Evolutionary conservation across 2,888 invertebrate genomes (phyloP).

Genomic region (Galerucella calmariensis): DNA sequence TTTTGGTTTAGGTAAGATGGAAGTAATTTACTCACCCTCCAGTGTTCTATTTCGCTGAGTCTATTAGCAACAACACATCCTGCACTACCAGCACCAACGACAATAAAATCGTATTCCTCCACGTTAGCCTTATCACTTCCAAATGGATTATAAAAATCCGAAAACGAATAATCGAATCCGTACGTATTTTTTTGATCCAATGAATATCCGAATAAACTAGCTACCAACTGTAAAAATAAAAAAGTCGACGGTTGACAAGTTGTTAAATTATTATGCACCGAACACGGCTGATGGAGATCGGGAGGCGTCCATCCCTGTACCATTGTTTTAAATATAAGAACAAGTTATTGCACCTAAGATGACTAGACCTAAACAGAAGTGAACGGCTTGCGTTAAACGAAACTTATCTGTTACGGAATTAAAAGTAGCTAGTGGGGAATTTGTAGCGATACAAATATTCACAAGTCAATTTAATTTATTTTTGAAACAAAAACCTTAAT

Average conservation of each 20-base stretch:
- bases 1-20: neutral
- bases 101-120: slow-evolving; percentile 68
- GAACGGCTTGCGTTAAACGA: slow-evolving; percentile 11
- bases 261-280: slow-evolving; percentile 68
- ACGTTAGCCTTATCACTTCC: slow-evolving; percentile 26
- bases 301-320: slow-evolving; percentile 68
- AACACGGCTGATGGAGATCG: slow-evolving; percentile 69
- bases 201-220: slow-evolving; percentile 70
- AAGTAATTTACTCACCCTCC: slow-evolving; percentile 66
- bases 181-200: slow-evolving; percentile 37
- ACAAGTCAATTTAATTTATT: neutral
- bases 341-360: slow-evolving; percentile 7
- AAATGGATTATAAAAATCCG: slow-evolving; percentile 36
- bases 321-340: slow-evolving; percentile 8
- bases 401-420: slow-evolving; percentile 10
- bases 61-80: slow-evolving; percentile 76
- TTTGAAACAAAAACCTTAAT: neutral
- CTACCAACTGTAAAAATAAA: slow-evolving; percentile 70
- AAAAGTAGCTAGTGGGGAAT: slow-evolving; percentile 15
- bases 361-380: slow-evolving; percentile 22
- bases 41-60: slow-evolving; percentile 71
- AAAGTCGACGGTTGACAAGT: slow-evolving; percentile 71
- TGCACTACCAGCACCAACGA: slow-evolving; percentile 76
- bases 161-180: slow-evolving; percentile 31
- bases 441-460: neutral